A percentile compares a stretch with the other conserved stretches of the same genome.
Evolutionary conservation across 2,113 vertebrate genomes (phyloP).

Genomic region (Thomomys bottae): DNA sequence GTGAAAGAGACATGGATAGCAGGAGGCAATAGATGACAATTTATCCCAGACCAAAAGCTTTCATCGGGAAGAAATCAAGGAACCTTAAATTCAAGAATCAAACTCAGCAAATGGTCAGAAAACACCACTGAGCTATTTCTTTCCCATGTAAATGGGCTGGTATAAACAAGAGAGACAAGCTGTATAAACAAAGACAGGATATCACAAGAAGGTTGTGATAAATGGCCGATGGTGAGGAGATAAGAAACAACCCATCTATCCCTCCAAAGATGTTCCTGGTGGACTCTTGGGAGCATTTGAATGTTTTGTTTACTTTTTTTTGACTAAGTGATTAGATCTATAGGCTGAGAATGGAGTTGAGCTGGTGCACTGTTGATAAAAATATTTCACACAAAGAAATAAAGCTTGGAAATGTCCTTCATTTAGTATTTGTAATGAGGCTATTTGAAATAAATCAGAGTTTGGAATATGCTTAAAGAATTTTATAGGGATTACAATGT

Average conservation of each 20-base stretch:
- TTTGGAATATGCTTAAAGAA: not conserved
- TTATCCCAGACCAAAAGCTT: constrained; percentile 39
- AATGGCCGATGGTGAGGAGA: not conserved
- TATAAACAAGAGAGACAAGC: not conserved
- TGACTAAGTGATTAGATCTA: not conserved
- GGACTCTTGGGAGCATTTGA: not conserved
- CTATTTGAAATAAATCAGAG: not conserved
- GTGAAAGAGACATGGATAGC: constrained; percentile 34
- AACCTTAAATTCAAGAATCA: constrained; percentile 57
- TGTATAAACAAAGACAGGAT: not conserved
- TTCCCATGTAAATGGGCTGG: not conserved
- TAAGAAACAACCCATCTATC: not conserved
- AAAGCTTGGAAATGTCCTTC: not conserved
- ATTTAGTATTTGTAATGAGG: not conserved
- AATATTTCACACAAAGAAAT: constrained; percentile 7
- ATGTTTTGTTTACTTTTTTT: not conserved
- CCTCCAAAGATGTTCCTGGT: not conserved
- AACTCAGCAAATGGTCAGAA: constrained; percentile 25
- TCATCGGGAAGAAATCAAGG: constrained; percentile 21
- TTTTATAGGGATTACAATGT: not conserved
- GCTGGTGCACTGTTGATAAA: not conserved
- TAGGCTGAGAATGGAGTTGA: not conserved
- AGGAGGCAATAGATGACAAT: constrained; percentile 39
- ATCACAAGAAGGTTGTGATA: not conserved
- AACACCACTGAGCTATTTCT: not conserved